Evolutionary conservation across 1,140 invertebrate genomes (phyloP).

Genomic region (Physella acuta): DNA sequence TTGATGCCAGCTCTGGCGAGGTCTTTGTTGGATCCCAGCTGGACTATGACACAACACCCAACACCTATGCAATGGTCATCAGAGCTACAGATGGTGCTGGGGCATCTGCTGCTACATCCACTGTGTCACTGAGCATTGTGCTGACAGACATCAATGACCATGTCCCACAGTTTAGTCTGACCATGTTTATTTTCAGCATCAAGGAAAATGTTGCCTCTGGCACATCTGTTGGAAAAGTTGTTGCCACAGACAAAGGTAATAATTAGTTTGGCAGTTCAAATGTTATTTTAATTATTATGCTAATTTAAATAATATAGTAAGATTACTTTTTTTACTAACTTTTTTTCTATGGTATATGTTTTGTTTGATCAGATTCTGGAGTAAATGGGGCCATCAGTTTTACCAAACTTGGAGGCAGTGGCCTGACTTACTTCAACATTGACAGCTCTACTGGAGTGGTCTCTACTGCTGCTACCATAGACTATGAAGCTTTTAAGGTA

Average conservation of each 20-base stretch:
- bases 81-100: conserved; percentile 34
- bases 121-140: conserved; percentile 32
- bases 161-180: conserved; percentile 36
- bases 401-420: conserved; percentile 33
- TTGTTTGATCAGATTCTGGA: conserved; percentile 22
- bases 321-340: conserved; percentile 9
- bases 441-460: conserved; percentile 29
- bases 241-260: conserved; percentile 34
- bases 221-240: conserved; percentile 31
- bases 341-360: no score
- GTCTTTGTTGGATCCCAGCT: conserved; percentile 32
- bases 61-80: conserved; percentile 34
- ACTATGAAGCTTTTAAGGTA: conserved; percentile 36
- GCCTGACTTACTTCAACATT: conserved; percentile 27
- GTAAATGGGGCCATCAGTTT: conserved; percentile 33
- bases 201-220: conserved; percentile 36
- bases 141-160: conserved; percentile 41
- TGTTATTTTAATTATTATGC: background rate
- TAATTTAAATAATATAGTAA: background rate
- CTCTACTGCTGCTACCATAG: conserved; percentile 27
- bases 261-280: background rate
- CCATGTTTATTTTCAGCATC: conserved; percentile 33
- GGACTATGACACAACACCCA: conserved; percentile 38
- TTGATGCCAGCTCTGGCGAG: conserved; percentile 31
- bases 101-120: conserved; percentile 19